These are phyloP conservation scores for Clarias magur DNA, from an alignment of 2,113 vertebrate species.

Conservation along the genomic window DNA sequence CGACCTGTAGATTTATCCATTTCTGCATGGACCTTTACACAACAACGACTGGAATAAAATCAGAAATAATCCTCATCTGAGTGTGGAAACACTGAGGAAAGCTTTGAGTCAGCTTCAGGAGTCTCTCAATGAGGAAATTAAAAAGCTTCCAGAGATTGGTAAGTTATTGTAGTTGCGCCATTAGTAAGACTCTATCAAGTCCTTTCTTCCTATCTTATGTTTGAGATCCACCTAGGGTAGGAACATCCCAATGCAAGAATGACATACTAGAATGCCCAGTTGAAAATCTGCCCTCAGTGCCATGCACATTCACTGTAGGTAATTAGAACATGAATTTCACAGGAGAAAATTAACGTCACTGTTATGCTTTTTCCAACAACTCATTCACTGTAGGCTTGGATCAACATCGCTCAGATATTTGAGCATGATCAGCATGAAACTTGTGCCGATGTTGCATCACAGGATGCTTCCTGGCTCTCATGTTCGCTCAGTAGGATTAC, in stretches of 20 bases:
- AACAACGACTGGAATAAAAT: slow-evolving; percentile 17
- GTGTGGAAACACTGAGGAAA: slow-evolving; percentile 11
- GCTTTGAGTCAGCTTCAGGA: slow-evolving; percentile 24
- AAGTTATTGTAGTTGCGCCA: background rate
- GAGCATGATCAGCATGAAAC: background rate
- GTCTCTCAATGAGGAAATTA: slow-evolving; percentile 2
- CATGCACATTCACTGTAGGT: background rate
- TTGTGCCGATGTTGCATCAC: too few relatives aligned
- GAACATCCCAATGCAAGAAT: background rate
- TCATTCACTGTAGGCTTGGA: background rate
- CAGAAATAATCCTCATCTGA: slow-evolving; percentile 11
- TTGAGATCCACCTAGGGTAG: background rate
- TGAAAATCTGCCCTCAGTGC: background rate
- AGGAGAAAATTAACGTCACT: background rate
- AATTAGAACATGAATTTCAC: too few relatives aligned
- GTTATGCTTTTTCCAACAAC: background rate
- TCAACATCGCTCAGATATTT: background rate
- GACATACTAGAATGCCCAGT: background rate
- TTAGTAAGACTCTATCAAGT: background rate
- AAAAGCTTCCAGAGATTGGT: slow-evolving; percentile 18
- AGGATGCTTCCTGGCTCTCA: background rate
- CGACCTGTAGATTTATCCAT: slow-evolving; percentile 26
- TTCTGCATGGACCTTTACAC: slow-evolving; percentile 29
- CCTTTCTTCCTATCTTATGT: background rate
- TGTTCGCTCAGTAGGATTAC: background rate